Conservation (phyloP, 2,797 vertebrate species). For the Capromys pilorides region DNA sequence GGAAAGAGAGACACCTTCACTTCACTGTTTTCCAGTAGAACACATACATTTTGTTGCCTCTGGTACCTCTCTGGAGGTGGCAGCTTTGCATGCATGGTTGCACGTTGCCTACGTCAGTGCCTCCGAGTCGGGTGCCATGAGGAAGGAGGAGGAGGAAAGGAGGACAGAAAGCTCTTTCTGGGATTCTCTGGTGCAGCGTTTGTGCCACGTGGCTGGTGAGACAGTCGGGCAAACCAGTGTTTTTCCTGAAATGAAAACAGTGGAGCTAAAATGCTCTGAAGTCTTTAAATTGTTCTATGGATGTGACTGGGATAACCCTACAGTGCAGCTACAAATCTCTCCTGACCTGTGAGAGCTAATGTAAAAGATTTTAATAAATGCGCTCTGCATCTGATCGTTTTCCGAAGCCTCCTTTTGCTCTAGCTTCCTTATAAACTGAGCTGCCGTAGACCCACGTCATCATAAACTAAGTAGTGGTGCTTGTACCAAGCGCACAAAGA, state of each 20-base stretch:
- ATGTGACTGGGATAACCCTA: neutral
- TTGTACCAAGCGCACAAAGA: neutral
- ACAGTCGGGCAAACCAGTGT: constrained; percentile 58
- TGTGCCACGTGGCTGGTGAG: constrained; percentile 56
- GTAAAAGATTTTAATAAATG: constrained; percentile 61
- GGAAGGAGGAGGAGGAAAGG: constrained; percentile 15
- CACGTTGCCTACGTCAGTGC: too few relatives aligned
- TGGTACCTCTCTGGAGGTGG: constrained; percentile 2
- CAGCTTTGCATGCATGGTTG: neutral
- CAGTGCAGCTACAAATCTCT: neutral
- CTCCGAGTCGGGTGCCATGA: neutral
- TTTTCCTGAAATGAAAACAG: constrained; percentile 65
- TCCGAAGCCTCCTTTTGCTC: constrained; percentile 9
- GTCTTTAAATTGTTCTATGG: constrained; percentile 54
- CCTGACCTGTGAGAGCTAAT: constrained; percentile 48
- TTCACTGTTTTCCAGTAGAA: neutral
- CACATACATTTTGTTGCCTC: neutral
- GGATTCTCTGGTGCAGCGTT: constrained; percentile 47
- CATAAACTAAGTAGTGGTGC: neutral
- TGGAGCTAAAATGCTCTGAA: constrained; percentile 27
- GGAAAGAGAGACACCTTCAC: neutral
- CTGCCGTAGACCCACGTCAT: neutral
- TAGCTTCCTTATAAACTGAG: constrained; percentile 18
- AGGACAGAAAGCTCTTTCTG: neutral
- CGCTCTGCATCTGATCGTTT: constrained; percentile 26